phyloP scores from a whole-genome alignment of 2,888 invertebrate genomes.

The Plebejus argus region DNA sequence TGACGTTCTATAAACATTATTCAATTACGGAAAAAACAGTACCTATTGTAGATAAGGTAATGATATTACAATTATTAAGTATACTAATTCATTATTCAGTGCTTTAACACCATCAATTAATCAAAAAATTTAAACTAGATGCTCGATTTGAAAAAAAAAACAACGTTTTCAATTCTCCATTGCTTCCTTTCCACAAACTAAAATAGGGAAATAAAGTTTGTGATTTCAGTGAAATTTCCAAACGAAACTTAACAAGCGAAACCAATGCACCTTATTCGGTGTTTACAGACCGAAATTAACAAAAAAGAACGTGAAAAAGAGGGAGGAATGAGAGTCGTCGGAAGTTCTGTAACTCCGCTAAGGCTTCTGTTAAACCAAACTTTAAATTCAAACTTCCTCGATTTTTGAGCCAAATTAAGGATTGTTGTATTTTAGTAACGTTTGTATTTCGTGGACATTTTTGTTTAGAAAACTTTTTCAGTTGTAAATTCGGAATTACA shows the following conservation, averaged over 20 bases:
- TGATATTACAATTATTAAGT: too few species aligned
- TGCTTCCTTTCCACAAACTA: constrained; percentile 34
- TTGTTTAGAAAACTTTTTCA: constrained; percentile 23
- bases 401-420: constrained; percentile 41
- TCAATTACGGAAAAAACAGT: too few species aligned
- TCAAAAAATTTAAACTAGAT: constrained; percentile 7
- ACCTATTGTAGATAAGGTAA: too few species aligned
- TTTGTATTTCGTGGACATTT: constrained; percentile 25
- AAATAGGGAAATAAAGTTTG: constrained; percentile 33
- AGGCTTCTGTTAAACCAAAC: constrained; percentile 44
- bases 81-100: not conserved
- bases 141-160: not conserved
- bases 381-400: constrained; percentile 41
- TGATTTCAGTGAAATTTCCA: constrained; percentile 34
- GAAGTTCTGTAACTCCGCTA: constrained; percentile 44
- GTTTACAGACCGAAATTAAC: constrained; percentile 42
- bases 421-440: constrained; percentile 34
- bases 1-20: too few species aligned
- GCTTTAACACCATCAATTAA: not conserved
- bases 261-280: constrained; percentile 37
- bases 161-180: constrained; percentile 33
- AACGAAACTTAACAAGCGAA: constrained; percentile 34
- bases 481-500: constrained; percentile 23
- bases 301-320: constrained; percentile 39
- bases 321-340: constrained; percentile 39